Evolutionary conservation across 1,140 invertebrate species (phyloP), one percentile per base, ranked within the genome.

Genomic region (Linepithema humile): DNA sequence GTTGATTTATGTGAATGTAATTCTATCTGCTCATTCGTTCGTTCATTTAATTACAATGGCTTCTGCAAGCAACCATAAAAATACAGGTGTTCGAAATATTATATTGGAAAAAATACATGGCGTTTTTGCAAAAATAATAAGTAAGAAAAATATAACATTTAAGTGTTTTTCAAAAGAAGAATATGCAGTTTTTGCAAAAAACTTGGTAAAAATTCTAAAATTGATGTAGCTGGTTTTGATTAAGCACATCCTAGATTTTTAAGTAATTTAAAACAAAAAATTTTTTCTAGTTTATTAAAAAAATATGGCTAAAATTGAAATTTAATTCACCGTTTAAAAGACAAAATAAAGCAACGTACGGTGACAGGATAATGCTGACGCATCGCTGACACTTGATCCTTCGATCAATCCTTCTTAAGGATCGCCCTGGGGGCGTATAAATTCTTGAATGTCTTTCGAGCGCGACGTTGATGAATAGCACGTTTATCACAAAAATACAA

Each of bases 391-490:
- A 70, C 64, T 48, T 80, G 75, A 80, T 69, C 75, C 75, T 80
- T 69, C 75, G 75, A 80, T 80, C 75, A 80, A 80, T 80, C 75
- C 75, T 80, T 69, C 75, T 80, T 80, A 80, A 80, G 62, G 75
- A 69, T 80, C 75, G 64, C 75, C 50, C 26, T 17, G 48, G 62
- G 48, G 48, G 35, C 64, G 75, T 70, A 78, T 78, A 80, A 80
- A 80, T 77, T 77, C 73, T 64, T 32, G 40, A 50, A 50, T 69
- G 75, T 80, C 64, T 80, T 80, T 80, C 64, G 48, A 69, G 35
- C 35, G 10, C 48, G 75, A 80, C 75, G 48, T 80, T 80, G 75
- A 80, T 80, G 75, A 80, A 80, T 80, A 69, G 64, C 48, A 64
- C 75, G 75, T 80, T 80, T 80, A 80, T 80, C 75, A 70, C 50